Base-by-base conservation (phyloP, 2,888 invertebrate genomes). In the Nomada ruficornis region DNA sequence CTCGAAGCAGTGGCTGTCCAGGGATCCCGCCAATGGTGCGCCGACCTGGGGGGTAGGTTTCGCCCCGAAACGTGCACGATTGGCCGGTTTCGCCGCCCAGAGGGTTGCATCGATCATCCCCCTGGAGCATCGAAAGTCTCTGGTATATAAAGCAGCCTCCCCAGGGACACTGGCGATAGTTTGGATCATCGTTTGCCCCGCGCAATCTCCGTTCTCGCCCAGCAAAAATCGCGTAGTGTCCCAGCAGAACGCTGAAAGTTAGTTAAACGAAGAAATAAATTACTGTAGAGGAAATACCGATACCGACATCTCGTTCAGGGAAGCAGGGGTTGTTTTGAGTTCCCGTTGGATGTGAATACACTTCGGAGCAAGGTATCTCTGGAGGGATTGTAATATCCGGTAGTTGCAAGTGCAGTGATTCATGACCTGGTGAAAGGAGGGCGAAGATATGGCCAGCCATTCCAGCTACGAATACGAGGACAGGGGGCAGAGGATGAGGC, bases 391-490 rank as follows among this genome's bases (percentile, higher is more conserved):
- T 20, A n/a, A 36, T 36, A 63, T 18, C 15, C 2, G 15, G 15
- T 1, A n/a, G 23, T 65, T 47, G 60, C 57, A 44, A 60, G 63
- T 74, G 77, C 65, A 77, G 57, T 52, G 63, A 71, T 85, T 73
- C 75, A 88, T 87, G 87, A 73, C n/a, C 75, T 77, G 59, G 84
- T 84, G 71, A 83, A 15, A 57, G 47, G 26, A 50, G 36, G 52
- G 18, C 57, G 18, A 42, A 68, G 29, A 44, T 26, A 94, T 94
- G 94, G 91, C 93, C 70, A 90, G 91, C 29, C 93, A 94, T 81
- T 86, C 91, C 55, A 89, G 88, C 54, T 94, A 92, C 79, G 93
- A 94, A 62, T 94, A 93, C 82, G 93, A 93, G 65, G 94, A 93
- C 36, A 89, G 93, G 64, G 91, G 88, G 1, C 94, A 93, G 79